These are phyloP conservation scores for Saxidomus purpurata DNA, from an alignment of 1,140 invertebrate genomes.

Conservation along the genomic window DNA sequence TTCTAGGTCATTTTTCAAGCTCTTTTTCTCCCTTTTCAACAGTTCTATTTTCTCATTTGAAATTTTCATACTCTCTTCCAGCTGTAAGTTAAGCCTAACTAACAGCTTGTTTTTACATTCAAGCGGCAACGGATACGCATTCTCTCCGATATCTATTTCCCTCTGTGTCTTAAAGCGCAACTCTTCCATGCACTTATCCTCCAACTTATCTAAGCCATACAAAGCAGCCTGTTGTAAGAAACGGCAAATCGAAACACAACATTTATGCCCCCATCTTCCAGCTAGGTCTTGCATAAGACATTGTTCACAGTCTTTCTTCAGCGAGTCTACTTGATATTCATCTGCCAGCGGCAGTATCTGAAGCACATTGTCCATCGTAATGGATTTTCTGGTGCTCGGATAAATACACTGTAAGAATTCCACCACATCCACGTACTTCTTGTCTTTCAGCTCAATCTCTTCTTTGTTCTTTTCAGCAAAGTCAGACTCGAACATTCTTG, in stretches of 20 bases:
- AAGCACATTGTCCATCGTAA: background rate
- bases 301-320: conserved; percentile 10
- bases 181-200: conserved; percentile 26
- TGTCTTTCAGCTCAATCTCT: background rate
- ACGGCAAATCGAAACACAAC: background rate
- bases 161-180: background rate
- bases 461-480: background rate
- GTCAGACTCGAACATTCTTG: conserved; percentile 27
- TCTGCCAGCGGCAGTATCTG: background rate
- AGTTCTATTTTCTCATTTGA: conserved; percentile 3
- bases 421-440: conserved; percentile 28
- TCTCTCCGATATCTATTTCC: conserved; percentile 9
- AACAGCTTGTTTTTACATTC: conserved; percentile 15
- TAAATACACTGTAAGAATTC: conserved; percentile 27
- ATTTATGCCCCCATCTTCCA: background rate
- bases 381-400: background rate
- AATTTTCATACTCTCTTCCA: background rate
- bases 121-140: background rate
- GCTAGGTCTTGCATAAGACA: background rate
- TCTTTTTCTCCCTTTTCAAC: conserved; percentile 7
- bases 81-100: background rate
- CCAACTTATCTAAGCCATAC: conserved; percentile 5
- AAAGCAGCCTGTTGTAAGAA: background rate
- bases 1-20: conserved; percentile 1
- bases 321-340: conserved; percentile 24